Evolutionary conservation across 2,888 invertebrate genomes (phyloP), one percentile per base, ranked within the genome.

Genomic region (Caenorhabditis sp.): DNA sequence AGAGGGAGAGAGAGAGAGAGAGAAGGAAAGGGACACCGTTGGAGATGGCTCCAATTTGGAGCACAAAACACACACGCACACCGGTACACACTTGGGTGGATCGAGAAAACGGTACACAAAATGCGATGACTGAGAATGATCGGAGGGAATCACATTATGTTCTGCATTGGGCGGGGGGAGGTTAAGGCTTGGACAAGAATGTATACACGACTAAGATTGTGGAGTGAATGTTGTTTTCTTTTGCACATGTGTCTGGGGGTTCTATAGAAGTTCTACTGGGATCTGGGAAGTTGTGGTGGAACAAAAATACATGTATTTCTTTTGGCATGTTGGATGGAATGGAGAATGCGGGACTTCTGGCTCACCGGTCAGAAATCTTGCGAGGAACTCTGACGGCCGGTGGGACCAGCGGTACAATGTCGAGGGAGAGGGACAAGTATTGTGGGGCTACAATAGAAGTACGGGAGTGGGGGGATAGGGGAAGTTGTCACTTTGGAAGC

Each of bases 261-360:
- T 48, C 52, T 68, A 59, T 41, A 48, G 50, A 53, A 35, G 43
- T 35, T 20, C 22, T 20, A 66, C 58, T 70, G 66, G 66, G 66
- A 58, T 70, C 70, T 59, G 70, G 53, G 70, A 70, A 53, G 52
- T 32, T 41, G 45, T 65, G 39, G 58, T 43, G n/a, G n/a, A n/a
- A n/a, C n/a, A n/a, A n/a, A n/a, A n/a, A n/a, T 68, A 59, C 70
- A 70, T 59, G 59, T 70, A 59, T 59, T 53, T 70, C 59, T 52
- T 59, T 70, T 70, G 70, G 70, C 70, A 68, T 68, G 56, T 58
- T 58, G 41, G 66, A 66, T 56, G 55, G 66, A 66, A 56, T 56
- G 66, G 50, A 13, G 48, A 13, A 13, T 37, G 8, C 9, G 24
- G 37, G 50, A 11, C n/a, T 9, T 56, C 52, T 41, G 59, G 45